These are phyloP conservation scores for Trichechus manatus DNA, from an alignment of 2,113 vertebrate genomes.

Conservation along the genomic window DNA sequence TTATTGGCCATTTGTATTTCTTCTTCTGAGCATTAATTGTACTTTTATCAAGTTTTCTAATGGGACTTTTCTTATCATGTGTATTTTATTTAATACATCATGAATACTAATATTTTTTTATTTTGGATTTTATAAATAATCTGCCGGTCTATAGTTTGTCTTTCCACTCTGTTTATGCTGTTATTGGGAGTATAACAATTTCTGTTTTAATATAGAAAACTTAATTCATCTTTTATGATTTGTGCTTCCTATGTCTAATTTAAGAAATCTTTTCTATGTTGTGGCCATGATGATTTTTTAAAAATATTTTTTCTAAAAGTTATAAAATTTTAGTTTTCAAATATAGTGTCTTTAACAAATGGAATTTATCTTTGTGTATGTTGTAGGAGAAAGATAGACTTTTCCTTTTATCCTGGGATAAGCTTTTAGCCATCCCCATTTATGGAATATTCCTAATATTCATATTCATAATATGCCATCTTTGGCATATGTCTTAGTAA, in stretches of 20 bases:
- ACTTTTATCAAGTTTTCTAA: not conserved
- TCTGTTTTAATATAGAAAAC: not conserved
- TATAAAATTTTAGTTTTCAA: not conserved
- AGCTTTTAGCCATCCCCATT: not conserved
- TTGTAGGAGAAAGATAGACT: not conserved
- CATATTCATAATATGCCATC: too few relatives aligned
- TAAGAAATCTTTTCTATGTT: not conserved
- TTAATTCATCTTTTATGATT: not conserved
- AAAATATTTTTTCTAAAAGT: not conserved
- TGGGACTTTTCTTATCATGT: not conserved
- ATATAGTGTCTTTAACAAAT: not conserved
- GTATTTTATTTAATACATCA: not conserved
- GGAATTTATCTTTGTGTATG: not conserved
- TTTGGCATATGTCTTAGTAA: too few relatives aligned
- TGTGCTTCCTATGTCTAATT: not conserved
- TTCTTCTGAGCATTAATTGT: not conserved
- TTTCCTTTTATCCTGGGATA: not conserved
- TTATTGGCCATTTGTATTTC: not conserved
- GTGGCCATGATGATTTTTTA: not conserved
- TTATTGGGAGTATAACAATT: not conserved
- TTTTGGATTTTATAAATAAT: not conserved
- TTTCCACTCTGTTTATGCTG: not conserved
- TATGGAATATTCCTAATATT: not conserved
- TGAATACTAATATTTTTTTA: not conserved
- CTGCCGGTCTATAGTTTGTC: not conserved